Base-by-base conservation (phyloP, 2,797 vertebrate genomes). In the Cynopterus sphinx region DNA sequence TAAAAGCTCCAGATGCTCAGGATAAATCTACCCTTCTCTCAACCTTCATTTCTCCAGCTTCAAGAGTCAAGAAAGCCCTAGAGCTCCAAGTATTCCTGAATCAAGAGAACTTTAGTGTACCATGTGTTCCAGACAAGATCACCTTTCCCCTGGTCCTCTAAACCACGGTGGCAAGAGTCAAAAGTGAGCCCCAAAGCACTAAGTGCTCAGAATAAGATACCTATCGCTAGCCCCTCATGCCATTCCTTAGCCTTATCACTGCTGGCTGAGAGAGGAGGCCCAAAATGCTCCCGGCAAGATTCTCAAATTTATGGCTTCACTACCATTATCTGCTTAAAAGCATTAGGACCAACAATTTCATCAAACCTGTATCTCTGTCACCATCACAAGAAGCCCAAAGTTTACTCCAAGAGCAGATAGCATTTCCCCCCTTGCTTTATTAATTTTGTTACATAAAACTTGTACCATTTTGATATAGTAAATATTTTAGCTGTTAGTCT, bases 171-270 rank as follows among this genome's bases (percentile, higher is more conserved):
- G 1, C 46, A 86, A 57, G 82, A 83, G 16, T 82, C 70, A 63
- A 31, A 51, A 59, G 17, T n/a, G 28, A 7, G 8, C 31, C 74
- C 36, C 43, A 68, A 26, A 67, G 41, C 39, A 43, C 75, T 71
- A 63, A 70, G 26, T 61, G 73, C 41, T 94, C 68, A 93, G 19
- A 79, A 31, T 75, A 63, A 57, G 41, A 84, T 28, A 86, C 3
- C 2, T 6, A 43, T 17, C 31, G 57, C 22, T 55, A 91, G 43
- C 28, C 73, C 77, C 21, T 87, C 15, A 8, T 4, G 68, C 90
- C 90, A 88, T 53, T 92, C 51, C 91, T 89, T 28, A 95, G 36
- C n/a, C 75, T 91, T 65, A 79, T 3, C 70, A 63, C 39, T 75
- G 21, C 9, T 1, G 10, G 49, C 13, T 46, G 51, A 96, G 70